phyloP scores from a whole-genome alignment of 2,113 vertebrate genomes.

The Phodopus roborovskii region DNA sequence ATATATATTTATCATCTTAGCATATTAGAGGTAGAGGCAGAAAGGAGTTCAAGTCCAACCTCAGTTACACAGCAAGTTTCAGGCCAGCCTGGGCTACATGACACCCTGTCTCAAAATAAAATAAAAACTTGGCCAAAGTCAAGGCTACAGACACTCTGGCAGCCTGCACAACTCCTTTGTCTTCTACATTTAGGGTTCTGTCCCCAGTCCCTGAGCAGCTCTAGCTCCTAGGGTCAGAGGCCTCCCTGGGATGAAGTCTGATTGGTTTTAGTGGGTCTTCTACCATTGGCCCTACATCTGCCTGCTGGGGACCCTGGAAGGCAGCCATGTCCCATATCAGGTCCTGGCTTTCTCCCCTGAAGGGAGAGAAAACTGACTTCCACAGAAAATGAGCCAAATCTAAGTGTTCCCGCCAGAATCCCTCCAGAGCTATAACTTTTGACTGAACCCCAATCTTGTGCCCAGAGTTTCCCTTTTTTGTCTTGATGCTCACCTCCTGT shows the following conservation, averaged over 20 bases:
- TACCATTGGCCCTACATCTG: not conserved
- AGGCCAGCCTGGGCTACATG: not conserved
- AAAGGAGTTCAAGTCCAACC: not conserved
- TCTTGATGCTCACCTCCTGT: not conserved
- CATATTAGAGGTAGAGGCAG: not conserved
- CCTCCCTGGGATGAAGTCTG: not conserved
- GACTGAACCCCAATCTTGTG: conserved; percentile 64
- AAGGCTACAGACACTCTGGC: not conserved
- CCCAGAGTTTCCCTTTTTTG: conserved; percentile 66
- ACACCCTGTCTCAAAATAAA: not conserved
- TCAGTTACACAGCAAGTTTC: not conserved
- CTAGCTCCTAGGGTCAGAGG: not conserved
- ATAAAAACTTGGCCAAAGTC: not conserved
- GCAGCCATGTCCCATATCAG: not conserved
- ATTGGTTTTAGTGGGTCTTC: not conserved
- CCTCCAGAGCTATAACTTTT: conserved; percentile 15
- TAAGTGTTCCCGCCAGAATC: conserved; percentile 39
- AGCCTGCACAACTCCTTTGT: not conserved
- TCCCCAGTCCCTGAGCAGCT: not conserved
- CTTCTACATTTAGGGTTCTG: not conserved
- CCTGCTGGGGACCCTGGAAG: not conserved
- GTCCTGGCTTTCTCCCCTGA: not conserved
- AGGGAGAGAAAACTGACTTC: not conserved
- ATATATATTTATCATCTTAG: not conserved
- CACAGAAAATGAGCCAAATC: not conserved